Conservation (phyloP, 1,140 invertebrate species). For the Phymastichus coffea region DNA sequence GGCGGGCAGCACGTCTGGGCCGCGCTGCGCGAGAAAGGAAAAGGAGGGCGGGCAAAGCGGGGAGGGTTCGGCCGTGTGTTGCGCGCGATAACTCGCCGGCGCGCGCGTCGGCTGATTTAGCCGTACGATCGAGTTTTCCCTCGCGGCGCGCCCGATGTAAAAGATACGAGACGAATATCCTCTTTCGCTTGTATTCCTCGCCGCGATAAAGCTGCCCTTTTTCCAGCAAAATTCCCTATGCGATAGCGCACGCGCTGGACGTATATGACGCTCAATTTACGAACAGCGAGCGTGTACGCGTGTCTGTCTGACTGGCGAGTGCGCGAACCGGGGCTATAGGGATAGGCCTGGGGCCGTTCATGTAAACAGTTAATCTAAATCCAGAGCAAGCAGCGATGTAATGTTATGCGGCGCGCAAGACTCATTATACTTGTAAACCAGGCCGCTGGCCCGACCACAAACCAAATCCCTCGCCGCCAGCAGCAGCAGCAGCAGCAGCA, state of each 20-base stretch:
- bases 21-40: neutral
- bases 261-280: conserved; percentile 23
- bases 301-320: neutral
- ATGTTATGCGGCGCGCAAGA: conserved; percentile 58
- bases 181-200: neutral
- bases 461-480: conserved; percentile 26
- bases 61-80: neutral
- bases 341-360: conserved; percentile 32
- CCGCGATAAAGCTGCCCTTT: neutral
- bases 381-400: conserved; percentile 57
- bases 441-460: conserved; percentile 50
- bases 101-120: conserved; percentile 35
- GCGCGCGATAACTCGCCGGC: conserved; percentile 31
- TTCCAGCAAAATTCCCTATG: neutral
- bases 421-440: conserved; percentile 61
- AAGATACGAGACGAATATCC: conserved; percentile 32
- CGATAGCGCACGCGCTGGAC: neutral
- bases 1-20: too few species aligned
- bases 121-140: conserved; percentile 39
- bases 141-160: conserved; percentile 36
- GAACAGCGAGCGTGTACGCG: neutral
- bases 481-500: too few species aligned
- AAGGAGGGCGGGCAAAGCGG: neutral
- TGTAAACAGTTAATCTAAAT: conserved; percentile 60
- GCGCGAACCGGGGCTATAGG: neutral